Evolutionary conservation across 2,888 invertebrate species (phyloP), one percentile per base, ranked within the genome.

Genomic region (Plagodis pulveraria): DNA sequence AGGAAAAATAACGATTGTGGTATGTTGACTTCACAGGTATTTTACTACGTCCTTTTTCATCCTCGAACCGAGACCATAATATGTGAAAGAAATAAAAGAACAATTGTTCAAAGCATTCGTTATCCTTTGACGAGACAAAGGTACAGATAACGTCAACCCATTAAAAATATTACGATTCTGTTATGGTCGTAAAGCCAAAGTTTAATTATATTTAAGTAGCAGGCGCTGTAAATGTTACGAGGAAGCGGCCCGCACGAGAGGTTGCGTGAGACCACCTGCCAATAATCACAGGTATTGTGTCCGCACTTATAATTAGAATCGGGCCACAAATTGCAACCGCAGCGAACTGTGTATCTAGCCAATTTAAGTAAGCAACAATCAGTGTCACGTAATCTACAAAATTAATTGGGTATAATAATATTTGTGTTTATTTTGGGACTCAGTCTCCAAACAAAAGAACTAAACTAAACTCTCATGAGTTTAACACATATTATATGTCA

Each of bases 211-310:
- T 77, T 80, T 77, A 83, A 86, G 77, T 81, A 80, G 76, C 58
- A 75, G 66, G 66, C 58, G 75, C 76, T 69, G 73, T 77, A 75
- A 77, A 69, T 62, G 69, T 69, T 77, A 74, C 70, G 69, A 58
- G 70, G 73, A 69, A 72, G 69, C 63, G 62, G 65, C 66, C 62
- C 77, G 79, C 90, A 90, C 91, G 91, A 76, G 68, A 87, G 72
- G 55, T 91, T 76, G 91, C 91, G 89, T 91, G 91, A 70, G 73
- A 73, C 77, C 77, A 77, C 80, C 87, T 85, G 87, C 84, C 86
- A 87, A 87, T 89, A 87, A 53, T 55, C 50, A 50, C 54, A 50
- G 58, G 75, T 77, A 75, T 77, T 80, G 77, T 79, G 74, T 69
- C 73, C 73, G 71, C 73, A 63, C 65, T 76, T 75, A 77, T 84